phyloP scores from a whole-genome alignment of 2,797 vertebrate genomes.

The Percopsis omiscomaycus region DNA sequence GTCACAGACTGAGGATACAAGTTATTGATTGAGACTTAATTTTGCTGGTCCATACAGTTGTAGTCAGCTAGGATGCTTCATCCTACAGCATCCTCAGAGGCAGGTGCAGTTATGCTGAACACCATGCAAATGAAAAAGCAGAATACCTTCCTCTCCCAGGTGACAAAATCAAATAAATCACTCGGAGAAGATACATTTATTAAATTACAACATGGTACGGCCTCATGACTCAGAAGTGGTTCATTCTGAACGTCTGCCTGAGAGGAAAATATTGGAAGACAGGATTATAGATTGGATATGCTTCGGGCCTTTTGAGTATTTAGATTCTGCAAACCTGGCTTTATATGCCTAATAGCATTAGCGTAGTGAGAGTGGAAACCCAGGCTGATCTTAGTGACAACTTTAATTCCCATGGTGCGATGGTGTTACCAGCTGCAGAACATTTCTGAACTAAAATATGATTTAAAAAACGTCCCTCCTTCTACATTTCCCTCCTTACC shows the following conservation, averaged over 20 bases:
- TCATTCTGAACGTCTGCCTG: conserved; percentile 21
- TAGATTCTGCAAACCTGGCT: conserved; percentile 8
- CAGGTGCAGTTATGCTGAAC: neutral
- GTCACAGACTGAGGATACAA: neutral
- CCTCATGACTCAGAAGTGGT: neutral
- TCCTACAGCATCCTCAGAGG: neutral
- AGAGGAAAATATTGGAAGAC: conserved; percentile 3
- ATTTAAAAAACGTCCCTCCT: neutral
- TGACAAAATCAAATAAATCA: conserved; percentile 13
- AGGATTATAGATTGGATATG: conserved; percentile 23
- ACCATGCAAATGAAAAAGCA: neutral
- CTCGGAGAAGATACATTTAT: conserved; percentile 7
- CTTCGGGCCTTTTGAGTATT: conserved; percentile 9
- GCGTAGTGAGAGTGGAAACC: conserved; percentile 28
- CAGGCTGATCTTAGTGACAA: conserved; percentile 8
- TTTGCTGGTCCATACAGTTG: conserved; percentile 6
- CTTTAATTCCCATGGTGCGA: neutral
- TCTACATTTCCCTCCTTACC: neutral
- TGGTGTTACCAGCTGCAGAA: neutral
- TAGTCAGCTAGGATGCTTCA: neutral
- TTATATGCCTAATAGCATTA: conserved; percentile 10
- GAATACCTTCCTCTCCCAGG: neutral
- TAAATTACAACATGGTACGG: conserved; percentile 6
- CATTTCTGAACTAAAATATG: conserved; percentile 8
- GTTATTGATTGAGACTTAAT: conserved; percentile 7